Evolutionary conservation across 2,113 vertebrate species (phyloP).

Genomic region (Thamnaconus septentrionalis): DNA sequence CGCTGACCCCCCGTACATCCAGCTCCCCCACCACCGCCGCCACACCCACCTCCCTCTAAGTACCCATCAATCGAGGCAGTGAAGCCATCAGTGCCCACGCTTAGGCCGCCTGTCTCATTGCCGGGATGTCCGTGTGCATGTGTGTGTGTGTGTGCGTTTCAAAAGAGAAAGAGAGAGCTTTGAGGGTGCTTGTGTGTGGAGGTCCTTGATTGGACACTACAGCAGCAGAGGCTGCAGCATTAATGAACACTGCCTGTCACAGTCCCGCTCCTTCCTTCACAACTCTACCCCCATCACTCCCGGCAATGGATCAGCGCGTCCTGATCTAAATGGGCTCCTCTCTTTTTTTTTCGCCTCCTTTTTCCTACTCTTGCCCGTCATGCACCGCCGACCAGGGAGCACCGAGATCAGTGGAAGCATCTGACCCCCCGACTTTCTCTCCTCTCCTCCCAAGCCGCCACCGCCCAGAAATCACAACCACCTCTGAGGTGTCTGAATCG

Average conservation of each 20-base stretch:
- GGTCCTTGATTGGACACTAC: slow-evolving; percentile 67
- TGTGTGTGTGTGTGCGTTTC: slow-evolving; percentile 18
- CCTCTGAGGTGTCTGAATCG: background rate
- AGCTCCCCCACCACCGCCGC: slow-evolving; percentile 39
- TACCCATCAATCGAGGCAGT: slow-evolving; percentile 66
- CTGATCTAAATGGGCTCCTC: slow-evolving; percentile 45
- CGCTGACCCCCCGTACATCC: slow-evolving; percentile 31
- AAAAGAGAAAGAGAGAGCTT: slow-evolving; percentile 27
- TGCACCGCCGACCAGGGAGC: no score
- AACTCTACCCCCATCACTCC: slow-evolving; percentile 45
- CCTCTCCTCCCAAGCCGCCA: background rate
- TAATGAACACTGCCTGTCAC: slow-evolving; percentile 64
- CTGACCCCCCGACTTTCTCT: no score
- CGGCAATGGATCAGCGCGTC: slow-evolving; percentile 35
- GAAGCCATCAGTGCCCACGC: slow-evolving; percentile 64
- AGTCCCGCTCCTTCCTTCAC: slow-evolving; percentile 34
- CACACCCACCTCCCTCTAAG: slow-evolving; percentile 52
- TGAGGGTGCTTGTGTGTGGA: slow-evolving; percentile 53
- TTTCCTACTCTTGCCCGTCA: no score
- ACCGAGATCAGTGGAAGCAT: no score
- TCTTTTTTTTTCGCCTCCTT: slow-evolving; percentile 12
- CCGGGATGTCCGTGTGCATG: slow-evolving; percentile 30
- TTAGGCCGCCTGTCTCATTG: slow-evolving; percentile 47
- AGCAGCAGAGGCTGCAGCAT: slow-evolving; percentile 42
- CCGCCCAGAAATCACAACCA: slow-evolving; percentile 11